Percentiles rank a stretch among this genome's conserved stretches.
Evolutionary conservation across 2,113 vertebrate species (phyloP).

Genomic region (Eublepharis macularius): DNA sequence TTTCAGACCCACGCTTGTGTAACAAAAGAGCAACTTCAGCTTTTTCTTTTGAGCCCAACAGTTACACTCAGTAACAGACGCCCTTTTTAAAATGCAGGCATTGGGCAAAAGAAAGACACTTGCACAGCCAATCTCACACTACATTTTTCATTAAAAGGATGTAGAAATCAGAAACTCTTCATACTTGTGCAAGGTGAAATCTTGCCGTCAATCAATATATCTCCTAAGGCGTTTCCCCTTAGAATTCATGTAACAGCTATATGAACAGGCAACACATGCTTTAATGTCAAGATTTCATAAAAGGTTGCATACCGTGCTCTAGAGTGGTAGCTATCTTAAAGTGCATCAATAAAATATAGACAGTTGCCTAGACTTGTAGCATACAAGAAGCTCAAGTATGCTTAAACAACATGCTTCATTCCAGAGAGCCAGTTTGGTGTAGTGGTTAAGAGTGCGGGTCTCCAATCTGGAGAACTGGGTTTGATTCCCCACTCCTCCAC

Average conservation of each 20-base stretch:
- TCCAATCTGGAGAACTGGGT: no score
- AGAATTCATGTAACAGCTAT: not conserved
- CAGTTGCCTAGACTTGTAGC: not conserved
- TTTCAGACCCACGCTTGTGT: not conserved
- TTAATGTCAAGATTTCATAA: not conserved
- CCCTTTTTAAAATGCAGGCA: no score
- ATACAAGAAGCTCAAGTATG: not conserved
- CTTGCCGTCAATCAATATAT: not conserved
- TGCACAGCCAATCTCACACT: no score
- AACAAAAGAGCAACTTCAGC: no score
- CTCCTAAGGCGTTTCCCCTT: not conserved
- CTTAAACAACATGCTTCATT: not conserved
- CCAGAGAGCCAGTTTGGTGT: no score
- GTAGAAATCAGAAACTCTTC: not conserved
- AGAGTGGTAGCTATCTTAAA: not conserved
- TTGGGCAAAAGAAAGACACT: no score
- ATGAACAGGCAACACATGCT: constrained; percentile 7
- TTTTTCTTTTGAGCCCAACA: no score
- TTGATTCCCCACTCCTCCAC: no score
- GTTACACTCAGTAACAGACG: no score
- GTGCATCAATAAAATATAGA: not conserved
- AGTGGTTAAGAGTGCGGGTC: no score
- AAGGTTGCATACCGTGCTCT: not conserved
- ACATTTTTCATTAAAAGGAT: no score
- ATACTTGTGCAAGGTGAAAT: not conserved